These are phyloP conservation scores for Stegastes partitus DNA, from an alignment of 2,113 vertebrate species.

Conservation along the genomic window DNA sequence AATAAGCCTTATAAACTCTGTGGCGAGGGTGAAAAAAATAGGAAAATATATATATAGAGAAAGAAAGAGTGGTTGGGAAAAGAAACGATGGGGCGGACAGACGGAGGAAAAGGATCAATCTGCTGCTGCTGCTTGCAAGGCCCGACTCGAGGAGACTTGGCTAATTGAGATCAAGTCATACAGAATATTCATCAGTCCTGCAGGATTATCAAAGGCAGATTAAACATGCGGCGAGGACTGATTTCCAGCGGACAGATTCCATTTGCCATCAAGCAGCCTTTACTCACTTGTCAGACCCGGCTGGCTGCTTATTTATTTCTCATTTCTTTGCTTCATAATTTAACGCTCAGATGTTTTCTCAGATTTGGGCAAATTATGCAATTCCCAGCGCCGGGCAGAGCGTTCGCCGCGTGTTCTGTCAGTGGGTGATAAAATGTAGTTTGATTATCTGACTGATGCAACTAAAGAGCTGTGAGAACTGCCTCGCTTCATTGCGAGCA, in stretches of 20 bases:
- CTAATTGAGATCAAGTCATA: constrained; percentile 64
- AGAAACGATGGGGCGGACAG: constrained; percentile 16
- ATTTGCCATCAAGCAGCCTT: constrained; percentile 29
- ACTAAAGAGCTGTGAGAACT: constrained; percentile 68
- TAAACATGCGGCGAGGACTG: constrained; percentile 53
- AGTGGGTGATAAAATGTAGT: constrained; percentile 58
- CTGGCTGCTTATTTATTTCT: constrained; percentile 63
- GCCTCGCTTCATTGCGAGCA: not conserved
- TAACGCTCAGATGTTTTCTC: constrained; percentile 54
- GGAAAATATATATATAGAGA: constrained; percentile 9
- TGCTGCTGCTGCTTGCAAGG: constrained; percentile 35
- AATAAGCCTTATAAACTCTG: constrained; percentile 38
- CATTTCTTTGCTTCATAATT: constrained; percentile 71
- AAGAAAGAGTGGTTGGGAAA: not conserved
- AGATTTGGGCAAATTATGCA: constrained; percentile 59
- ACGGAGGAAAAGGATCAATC: constrained; percentile 31
- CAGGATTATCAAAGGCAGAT: constrained; percentile 61
- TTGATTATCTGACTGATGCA: constrained; percentile 36
- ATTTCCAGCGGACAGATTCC: constrained; percentile 54
- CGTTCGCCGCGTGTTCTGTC: constrained; percentile 21
- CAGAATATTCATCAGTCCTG: constrained; percentile 73
- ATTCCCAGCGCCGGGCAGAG: constrained; percentile 40
- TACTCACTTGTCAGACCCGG: constrained; percentile 30
- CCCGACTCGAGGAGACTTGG: constrained; percentile 37
- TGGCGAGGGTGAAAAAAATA: not conserved